These are phyloP conservation scores for Drosophila seclusa DNA, from an alignment of 2,888 invertebrate genomes.

Conservation along the genomic window DNA sequence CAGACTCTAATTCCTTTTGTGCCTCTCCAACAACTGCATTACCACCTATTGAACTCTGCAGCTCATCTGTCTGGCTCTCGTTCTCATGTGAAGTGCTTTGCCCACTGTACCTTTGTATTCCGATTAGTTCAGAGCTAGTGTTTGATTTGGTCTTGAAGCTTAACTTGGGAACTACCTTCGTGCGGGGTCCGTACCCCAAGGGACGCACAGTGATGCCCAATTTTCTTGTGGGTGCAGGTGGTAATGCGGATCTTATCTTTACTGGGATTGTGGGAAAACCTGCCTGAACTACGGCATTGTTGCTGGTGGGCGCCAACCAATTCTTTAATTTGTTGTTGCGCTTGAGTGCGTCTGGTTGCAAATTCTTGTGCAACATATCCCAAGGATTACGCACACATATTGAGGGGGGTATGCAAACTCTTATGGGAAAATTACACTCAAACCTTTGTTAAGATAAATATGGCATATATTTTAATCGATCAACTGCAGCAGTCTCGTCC, in stretches of 20 bases:
- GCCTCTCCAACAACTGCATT: neutral
- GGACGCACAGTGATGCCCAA: constrained; percentile 32
- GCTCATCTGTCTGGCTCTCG: neutral
- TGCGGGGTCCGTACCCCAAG: neutral
- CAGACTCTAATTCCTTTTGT: neutral
- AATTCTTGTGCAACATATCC: constrained; percentile 4
- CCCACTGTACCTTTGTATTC: neutral
- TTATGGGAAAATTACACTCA: constrained; percentile 64
- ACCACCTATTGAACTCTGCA: neutral
- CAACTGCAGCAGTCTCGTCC: neutral
- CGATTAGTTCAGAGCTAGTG: neutral
- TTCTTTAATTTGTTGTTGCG: neutral
- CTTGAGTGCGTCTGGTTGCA: neutral
- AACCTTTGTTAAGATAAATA: constrained; percentile 36
- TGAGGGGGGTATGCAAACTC: constrained; percentile 44
- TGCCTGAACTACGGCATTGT: constrained; percentile 5
- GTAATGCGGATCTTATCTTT: neutral
- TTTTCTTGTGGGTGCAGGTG: neutral
- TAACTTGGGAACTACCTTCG: neutral
- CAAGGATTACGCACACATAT: constrained; percentile 24
- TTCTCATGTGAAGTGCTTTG: neutral
- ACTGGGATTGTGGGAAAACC: neutral
- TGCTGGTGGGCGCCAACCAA: neutral
- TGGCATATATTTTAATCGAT: neutral
- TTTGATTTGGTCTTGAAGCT: neutral